These are phyloP conservation scores for Oncorhynchus gorbuscha DNA, from an alignment of 2,113 vertebrate species.

Conservation along the genomic window DNA sequence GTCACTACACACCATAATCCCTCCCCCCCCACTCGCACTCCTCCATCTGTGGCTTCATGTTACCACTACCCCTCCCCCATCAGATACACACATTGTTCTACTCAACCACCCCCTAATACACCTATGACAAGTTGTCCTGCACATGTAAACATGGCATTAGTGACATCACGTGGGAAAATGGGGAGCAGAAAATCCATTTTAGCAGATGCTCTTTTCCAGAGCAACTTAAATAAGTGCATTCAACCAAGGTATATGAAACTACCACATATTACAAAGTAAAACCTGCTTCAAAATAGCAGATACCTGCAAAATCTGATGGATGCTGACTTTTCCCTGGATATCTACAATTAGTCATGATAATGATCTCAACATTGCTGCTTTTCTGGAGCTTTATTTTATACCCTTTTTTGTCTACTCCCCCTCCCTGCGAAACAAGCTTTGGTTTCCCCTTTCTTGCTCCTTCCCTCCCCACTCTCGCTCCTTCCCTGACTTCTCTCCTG, in stretches of 20 bases:
- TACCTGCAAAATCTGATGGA: no score
- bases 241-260: no score
- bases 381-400: constrained; percentile 51
- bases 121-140: constrained; percentile 58
- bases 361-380: constrained; percentile 39
- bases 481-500: constrained; percentile 42
- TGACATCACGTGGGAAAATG: constrained; percentile 56
- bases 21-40: constrained; percentile 8
- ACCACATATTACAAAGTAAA: no score
- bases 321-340: not conserved
- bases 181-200: constrained; percentile 12
- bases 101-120: constrained; percentile 28
- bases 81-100: constrained; percentile 63
- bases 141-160: constrained; percentile 55
- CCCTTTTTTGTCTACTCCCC: constrained; percentile 50
- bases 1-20: constrained; percentile 23
- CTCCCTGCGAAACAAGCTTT: constrained; percentile 41
- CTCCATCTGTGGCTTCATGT: constrained; percentile 60
- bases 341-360: constrained; percentile 21
- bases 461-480: not conserved
- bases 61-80: constrained; percentile 59
- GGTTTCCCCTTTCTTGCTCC: constrained; percentile 24
- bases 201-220: no score
- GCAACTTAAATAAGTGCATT: no score
- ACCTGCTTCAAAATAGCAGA: no score